These are phyloP conservation scores for Platycnemis pennipes DNA, from an alignment of 2,888 invertebrate species.

Conservation along the genomic window DNA sequence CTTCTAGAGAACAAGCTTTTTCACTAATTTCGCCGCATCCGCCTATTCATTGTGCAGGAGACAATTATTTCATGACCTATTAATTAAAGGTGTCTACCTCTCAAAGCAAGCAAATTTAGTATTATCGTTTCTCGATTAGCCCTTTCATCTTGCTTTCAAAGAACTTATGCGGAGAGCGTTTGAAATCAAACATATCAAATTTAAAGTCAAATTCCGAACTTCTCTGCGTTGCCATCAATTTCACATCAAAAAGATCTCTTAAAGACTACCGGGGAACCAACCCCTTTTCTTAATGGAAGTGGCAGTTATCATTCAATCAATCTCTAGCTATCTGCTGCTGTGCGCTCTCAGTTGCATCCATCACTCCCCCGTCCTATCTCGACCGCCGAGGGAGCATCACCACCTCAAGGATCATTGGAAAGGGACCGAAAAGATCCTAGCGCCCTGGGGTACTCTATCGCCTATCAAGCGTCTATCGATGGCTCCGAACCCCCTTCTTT, in stretches of 20 bases:
- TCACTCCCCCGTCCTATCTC: slow-evolving; percentile 14
- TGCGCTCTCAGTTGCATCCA: slow-evolving; percentile 10
- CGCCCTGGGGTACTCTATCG: neutral
- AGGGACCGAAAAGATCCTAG: slow-evolving; percentile 30
- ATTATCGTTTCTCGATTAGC: slow-evolving; percentile 19
- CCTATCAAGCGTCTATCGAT: neutral
- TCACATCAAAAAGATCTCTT: slow-evolving; percentile 53
- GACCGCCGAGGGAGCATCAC: neutral
- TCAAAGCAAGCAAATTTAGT: neutral
- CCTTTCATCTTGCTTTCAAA: neutral
- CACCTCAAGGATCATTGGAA: slow-evolving; percentile 53
- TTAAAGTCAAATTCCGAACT: slow-evolving; percentile 54
- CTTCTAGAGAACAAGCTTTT: no score
- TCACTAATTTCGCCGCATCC: no score
- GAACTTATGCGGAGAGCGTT: neutral
- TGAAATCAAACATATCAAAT: slow-evolving; percentile 25
- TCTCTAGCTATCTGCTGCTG: slow-evolving; percentile 29
- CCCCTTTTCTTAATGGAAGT: slow-evolving; percentile 37
- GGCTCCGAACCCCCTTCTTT: neutral
- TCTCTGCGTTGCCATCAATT: slow-evolving; percentile 57
- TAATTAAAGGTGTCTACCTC: no score
- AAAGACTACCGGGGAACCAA: slow-evolving; percentile 6
- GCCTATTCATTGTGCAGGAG: no score
- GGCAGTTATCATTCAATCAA: slow-evolving; percentile 67
- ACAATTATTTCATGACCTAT: no score